phyloP scores from a whole-genome alignment of 2,797 vertebrate genomes.

The Apogon hyalosoma region DNA sequence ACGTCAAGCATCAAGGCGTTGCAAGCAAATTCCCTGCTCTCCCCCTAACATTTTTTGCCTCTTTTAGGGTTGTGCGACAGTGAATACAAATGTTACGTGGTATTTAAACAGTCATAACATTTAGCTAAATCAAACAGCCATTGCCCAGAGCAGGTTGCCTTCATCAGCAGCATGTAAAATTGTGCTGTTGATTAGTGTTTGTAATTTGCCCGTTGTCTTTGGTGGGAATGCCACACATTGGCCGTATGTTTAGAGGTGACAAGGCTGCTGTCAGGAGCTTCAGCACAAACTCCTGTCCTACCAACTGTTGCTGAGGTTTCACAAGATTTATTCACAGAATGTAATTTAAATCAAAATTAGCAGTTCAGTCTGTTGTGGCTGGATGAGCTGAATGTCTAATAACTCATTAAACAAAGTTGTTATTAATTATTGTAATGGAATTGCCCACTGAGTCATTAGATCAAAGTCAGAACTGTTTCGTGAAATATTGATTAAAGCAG shows the following conservation, averaged over 20 bases:
- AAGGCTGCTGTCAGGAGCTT: slow-evolving; percentile 42
- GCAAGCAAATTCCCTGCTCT: slow-evolving; percentile 61
- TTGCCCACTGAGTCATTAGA: slow-evolving; percentile 4
- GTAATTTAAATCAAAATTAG: slow-evolving; percentile 31
- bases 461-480: neutral
- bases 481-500: neutral
- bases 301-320: slow-evolving; percentile 49
- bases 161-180: slow-evolving; percentile 63
- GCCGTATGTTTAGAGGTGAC: slow-evolving; percentile 43
- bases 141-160: slow-evolving; percentile 59
- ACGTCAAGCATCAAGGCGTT: slow-evolving; percentile 61
- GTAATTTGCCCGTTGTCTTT: slow-evolving; percentile 60
- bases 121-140: slow-evolving; percentile 80
- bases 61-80: slow-evolving; percentile 35
- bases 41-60: slow-evolving; percentile 43
- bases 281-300: slow-evolving; percentile 23
- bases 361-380: neutral
- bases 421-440: slow-evolving; percentile 14
- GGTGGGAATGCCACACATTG: slow-evolving; percentile 41
- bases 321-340: slow-evolving; percentile 40
- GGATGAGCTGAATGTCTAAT: neutral
- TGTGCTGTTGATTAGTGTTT: slow-evolving; percentile 58
- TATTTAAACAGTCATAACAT: slow-evolving; percentile 86
- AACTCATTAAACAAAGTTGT: slow-evolving; percentile 12
- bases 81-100: slow-evolving; percentile 84